Evolutionary conservation across 1,140 invertebrate species (phyloP).

Genomic region (Zaprionus davidi): DNA sequence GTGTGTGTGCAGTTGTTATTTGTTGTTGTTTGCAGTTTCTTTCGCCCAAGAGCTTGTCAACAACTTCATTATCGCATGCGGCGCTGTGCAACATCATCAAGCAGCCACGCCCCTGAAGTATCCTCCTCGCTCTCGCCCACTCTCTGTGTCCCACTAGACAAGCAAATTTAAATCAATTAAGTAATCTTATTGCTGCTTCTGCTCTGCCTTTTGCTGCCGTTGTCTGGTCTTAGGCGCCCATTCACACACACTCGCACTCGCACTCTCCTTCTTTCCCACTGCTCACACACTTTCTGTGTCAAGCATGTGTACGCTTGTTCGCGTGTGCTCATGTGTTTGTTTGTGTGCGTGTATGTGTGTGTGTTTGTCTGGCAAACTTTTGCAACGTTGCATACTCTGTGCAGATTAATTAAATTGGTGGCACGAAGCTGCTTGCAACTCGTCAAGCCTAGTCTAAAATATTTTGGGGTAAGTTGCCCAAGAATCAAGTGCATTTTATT

Average conservation of each 20-base stretch:
- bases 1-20: constrained; percentile 28
- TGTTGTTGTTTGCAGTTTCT: constrained; percentile 62
- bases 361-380: constrained; percentile 66
- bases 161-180: constrained; percentile 82
- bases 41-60: constrained; percentile 72
- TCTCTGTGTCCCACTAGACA: constrained; percentile 55
- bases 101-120: background rate
- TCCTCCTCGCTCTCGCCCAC: constrained; percentile 6
- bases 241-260: constrained; percentile 19
- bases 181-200: constrained; percentile 71
- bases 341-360: constrained; percentile 41
- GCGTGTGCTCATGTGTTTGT: constrained; percentile 34
- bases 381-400: constrained; percentile 79
- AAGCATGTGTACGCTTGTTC: constrained; percentile 61
- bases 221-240: constrained; percentile 68
- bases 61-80: constrained; percentile 78
- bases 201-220: constrained; percentile 51
- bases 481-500: constrained; percentile 44
- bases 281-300: constrained; percentile 48
- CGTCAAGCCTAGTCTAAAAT: constrained; percentile 41
- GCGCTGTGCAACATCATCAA: constrained; percentile 63
- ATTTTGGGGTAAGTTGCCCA: constrained; percentile 40
- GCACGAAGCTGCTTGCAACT: constrained; percentile 57
- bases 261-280: constrained; percentile 11
- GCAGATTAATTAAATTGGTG: constrained; percentile 80